These are phyloP conservation scores for Ditylenchus dipsaci DNA, from an alignment of 1,140 invertebrate species.

Conservation along the genomic window DNA sequence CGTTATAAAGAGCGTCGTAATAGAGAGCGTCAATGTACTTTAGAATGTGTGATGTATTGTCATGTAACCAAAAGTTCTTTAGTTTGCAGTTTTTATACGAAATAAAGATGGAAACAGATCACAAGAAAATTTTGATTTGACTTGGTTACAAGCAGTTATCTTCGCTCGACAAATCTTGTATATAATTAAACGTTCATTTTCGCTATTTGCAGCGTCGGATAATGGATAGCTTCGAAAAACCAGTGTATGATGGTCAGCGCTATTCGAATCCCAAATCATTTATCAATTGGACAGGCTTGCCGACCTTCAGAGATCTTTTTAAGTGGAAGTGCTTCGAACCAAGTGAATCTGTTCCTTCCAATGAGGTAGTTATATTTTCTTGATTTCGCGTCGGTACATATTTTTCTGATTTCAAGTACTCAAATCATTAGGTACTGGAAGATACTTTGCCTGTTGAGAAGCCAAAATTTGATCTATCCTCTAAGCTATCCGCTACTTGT, in stretches of 20 bases:
- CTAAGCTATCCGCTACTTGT: slow-evolving; percentile 36
- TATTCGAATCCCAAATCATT: slow-evolving; percentile 31
- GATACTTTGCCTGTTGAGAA: slow-evolving; percentile 23
- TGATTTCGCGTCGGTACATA: background rate
- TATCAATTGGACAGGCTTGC: slow-evolving; percentile 23
- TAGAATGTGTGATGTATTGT: too few species aligned
- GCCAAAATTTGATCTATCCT: slow-evolving; percentile 23
- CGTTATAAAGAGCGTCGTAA: too few species aligned
- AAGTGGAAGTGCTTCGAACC: slow-evolving; percentile 16
- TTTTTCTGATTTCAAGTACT: slow-evolving; percentile 7
- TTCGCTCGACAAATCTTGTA: too few species aligned
- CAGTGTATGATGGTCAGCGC: slow-evolving; percentile 19
- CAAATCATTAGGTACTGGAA: slow-evolving; percentile 20
- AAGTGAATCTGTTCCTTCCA: slow-evolving; percentile 19
- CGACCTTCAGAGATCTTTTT: slow-evolving; percentile 8
- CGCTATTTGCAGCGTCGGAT: background rate
- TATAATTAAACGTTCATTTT: too few species aligned
- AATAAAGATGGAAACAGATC: too few species aligned
- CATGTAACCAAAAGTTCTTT: too few species aligned
- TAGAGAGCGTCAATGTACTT: too few species aligned
- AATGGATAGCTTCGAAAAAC: slow-evolving; percentile 29
- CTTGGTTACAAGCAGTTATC: too few species aligned
- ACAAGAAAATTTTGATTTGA: too few species aligned
- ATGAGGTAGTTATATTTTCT: slow-evolving; percentile 12
- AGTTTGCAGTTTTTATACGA: too few species aligned